These are phyloP conservation scores for Pocillopora meandrina DNA, from an alignment of 92 coral and sea anemone genomes.

Conservation along the genomic window DNA sequence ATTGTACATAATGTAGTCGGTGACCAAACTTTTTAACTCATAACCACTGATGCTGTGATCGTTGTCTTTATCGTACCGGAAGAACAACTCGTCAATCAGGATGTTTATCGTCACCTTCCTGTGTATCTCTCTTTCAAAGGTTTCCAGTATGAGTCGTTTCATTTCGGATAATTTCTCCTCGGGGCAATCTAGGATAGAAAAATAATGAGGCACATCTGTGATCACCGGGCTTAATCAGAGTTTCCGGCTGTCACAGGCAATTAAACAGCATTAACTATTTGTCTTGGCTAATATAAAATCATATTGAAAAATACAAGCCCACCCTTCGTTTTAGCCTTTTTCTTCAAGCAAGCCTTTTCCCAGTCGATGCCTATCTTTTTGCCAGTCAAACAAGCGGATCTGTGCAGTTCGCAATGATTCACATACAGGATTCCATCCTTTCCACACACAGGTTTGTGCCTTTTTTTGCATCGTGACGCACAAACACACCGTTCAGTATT, in stretches of 20 bases:
- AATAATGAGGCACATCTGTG: too few species aligned
- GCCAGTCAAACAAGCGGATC: constrained; percentile 57
- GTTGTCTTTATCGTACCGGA: constrained; percentile 56
- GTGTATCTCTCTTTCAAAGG: constrained; percentile 43
- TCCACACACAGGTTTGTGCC: constrained; percentile 69
- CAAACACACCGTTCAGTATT: constrained; percentile 58
- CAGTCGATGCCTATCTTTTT: constrained; percentile 64
- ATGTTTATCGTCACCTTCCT: constrained; percentile 27
- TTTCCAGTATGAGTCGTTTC: constrained; percentile 35
- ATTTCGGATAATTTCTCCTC: constrained; percentile 23
- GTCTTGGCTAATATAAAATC: background rate
- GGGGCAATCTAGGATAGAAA: constrained; percentile 27
- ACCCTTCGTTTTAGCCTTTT: constrained; percentile 1
- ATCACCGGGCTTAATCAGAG: too few species aligned
- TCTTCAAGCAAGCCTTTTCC: constrained; percentile 37
- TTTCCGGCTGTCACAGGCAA: background rate
- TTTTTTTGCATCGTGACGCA: constrained; percentile 46
- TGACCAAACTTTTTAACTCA: constrained; percentile 30
- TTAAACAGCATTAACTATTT: background rate
- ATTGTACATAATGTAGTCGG: constrained; percentile 45
- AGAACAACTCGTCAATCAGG: constrained; percentile 55
- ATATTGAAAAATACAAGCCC: background rate
- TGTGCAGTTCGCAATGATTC: constrained; percentile 75
- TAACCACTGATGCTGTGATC: constrained; percentile 24
- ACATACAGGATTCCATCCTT: constrained; percentile 57